phyloP scores from a whole-genome alignment of 2,888 invertebrate species.

The Crematogaster levior region DNA sequence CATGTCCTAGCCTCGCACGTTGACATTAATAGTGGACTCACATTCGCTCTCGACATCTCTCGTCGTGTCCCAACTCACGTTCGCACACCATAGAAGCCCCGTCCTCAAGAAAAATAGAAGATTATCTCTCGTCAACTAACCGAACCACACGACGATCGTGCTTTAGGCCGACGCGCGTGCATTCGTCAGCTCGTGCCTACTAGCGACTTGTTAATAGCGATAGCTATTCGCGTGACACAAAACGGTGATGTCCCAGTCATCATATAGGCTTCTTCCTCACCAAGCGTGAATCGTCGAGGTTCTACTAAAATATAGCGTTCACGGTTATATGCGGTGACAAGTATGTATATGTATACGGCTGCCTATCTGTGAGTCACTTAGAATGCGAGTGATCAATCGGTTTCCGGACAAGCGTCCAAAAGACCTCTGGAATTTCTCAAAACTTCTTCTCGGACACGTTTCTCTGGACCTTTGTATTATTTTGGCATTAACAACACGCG shows the following conservation, averaged over 20 bases:
- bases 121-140: constrained; percentile 30
- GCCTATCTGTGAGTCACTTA: constrained; percentile 76
- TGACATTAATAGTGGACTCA: constrained; percentile 15
- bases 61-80: constrained; percentile 13
- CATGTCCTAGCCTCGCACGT: background rate
- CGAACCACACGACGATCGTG: constrained; percentile 21
- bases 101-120: constrained; percentile 29
- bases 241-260: constrained; percentile 43
- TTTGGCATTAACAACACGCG: background rate
- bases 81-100: background rate
- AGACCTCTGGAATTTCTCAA: background rate
- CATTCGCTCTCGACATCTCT: constrained; percentile 32
- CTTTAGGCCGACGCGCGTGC: constrained; percentile 30
- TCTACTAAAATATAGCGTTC: constrained; percentile 84
- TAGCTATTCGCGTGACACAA: constrained; percentile 9
- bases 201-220: background rate
- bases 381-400: constrained; percentile 80
- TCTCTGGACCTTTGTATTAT: background rate
- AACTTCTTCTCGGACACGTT: constrained; percentile 5
- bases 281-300: constrained; percentile 78
- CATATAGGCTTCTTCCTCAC: constrained; percentile 69
- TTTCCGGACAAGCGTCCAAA: constrained; percentile 57
- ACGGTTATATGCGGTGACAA: constrained; percentile 80
- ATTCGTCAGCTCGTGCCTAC: background rate
- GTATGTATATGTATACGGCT: constrained; percentile 81